phyloP scores from a whole-genome alignment of 2,113 vertebrate genomes.

The Desmodus rotundus region DNA sequence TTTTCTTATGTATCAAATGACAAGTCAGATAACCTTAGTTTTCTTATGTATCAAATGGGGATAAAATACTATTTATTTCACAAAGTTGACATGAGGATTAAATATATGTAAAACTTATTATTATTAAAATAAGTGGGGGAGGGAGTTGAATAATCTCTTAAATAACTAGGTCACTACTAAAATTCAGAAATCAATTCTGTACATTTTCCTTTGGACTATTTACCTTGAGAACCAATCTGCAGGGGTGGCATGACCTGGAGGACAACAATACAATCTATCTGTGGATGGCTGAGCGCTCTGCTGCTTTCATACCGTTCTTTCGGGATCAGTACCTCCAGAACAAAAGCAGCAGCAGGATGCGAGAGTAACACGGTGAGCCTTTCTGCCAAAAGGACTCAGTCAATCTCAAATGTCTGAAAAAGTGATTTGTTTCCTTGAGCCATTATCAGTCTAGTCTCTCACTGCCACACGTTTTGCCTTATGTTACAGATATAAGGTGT shows the following conservation, averaged over 20 bases:
- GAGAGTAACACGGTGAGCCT: neutral
- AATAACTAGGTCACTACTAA: neutral
- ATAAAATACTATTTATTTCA: slow-evolving; percentile 34
- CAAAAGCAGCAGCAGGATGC: neutral
- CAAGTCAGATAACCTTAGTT: neutral
- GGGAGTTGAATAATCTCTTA: neutral
- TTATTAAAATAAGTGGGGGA: neutral
- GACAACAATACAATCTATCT: neutral
- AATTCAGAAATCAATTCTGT: neutral
- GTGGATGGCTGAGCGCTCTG: neutral
- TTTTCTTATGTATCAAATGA: neutral
- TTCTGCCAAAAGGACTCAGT: neutral
- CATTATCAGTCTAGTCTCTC: neutral
- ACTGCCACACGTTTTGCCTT: neutral
- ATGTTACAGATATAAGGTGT: neutral
- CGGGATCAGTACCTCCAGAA: neutral
- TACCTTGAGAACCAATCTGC: neutral
- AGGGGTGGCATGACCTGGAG: neutral
- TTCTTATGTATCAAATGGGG: neutral
- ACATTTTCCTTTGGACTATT: neutral
- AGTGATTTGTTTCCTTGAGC: neutral
- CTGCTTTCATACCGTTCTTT: neutral
- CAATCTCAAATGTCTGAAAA: neutral
- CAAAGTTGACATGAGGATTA: slow-evolving; percentile 4
- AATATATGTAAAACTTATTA: neutral